Evolutionary conservation across 2,113 vertebrate genomes (phyloP).

Genomic region (Aramus guarauna): DNA sequence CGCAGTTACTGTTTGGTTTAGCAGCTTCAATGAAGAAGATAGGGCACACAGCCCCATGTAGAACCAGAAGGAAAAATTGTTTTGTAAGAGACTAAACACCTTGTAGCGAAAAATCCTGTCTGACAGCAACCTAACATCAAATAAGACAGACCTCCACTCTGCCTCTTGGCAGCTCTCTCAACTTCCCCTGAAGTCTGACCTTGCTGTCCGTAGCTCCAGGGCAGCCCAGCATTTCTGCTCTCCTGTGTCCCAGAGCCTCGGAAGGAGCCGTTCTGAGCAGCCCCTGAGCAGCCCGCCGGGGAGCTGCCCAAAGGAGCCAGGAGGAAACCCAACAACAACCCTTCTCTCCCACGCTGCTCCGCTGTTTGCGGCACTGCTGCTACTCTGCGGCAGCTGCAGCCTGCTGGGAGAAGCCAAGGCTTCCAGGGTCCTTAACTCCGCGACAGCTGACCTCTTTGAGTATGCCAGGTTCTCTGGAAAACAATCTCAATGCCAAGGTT

Average conservation of each 20-base stretch:
- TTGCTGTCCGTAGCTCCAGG: not conserved
- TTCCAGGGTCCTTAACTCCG: not conserved
- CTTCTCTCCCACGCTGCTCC: not conserved
- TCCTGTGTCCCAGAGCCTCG: not conserved
- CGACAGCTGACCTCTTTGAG: not conserved
- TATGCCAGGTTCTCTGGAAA: not conserved
- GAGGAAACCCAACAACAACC: not conserved
- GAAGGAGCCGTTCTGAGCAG: not conserved
- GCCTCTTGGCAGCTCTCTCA: not conserved
- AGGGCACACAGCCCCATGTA: not conserved
- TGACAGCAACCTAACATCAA: not conserved
- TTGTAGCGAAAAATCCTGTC: not conserved
- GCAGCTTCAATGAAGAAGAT: not conserved
- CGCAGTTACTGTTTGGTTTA: constrained; percentile 2
- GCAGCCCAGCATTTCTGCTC: not conserved
- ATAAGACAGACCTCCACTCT: not conserved
- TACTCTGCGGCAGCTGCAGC: not conserved
- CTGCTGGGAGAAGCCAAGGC: not conserved
- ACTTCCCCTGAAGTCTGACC: not conserved
- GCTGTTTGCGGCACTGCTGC: not conserved
- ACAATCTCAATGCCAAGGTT: not conserved
- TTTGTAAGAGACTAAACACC: not conserved
- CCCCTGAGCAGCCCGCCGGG: not conserved
- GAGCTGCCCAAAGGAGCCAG: not conserved
- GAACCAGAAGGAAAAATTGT: not conserved